Base-by-base conservation (phyloP, 2,797 vertebrate genomes). In the Darevskia mixta region DNA sequence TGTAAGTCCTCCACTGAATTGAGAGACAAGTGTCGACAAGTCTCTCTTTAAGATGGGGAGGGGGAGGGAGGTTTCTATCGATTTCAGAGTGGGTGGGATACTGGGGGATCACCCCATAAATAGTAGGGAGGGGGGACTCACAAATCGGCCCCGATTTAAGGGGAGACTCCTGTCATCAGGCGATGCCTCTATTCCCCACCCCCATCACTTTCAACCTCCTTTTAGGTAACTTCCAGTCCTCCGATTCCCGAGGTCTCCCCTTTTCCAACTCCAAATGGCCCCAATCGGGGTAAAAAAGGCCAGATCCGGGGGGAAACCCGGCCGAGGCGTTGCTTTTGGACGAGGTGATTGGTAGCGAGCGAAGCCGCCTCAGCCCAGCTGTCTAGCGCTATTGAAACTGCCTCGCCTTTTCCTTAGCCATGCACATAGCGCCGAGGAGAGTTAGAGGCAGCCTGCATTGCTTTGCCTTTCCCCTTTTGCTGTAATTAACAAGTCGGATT, bases 161-260 rank as follows among this genome's bases (percentile, higher is more conserved):
- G 93, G 94, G 94, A 95, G 90, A 92, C 92, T 94, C 92, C 91
- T 79, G 94, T 90, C 32, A 91, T 91, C 90, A 82, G 93, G 92
- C 93, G 94, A 91, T 92, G 93, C 92, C 91, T 92, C 82, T 93
- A 55, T 5, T 10, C 29, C 29, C 49, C 49, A 15, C 32, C 76
- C n/a, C 61, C 91, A 91, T 87, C 91, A 88, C 92, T 97, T 96
- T 93, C 95, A 96, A 90, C 95, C 95, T 89, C 89, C 94, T 96
- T 91, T 93, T 95, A 92, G 93, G 91, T 89, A 88, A 93, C 94
- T 95, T 95, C 89, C 94, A 92, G 87, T 86, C 91, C 91, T 64
- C 38, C 71, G 90, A 87, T 77, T 80, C 71, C 84, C 88, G 89
- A 32, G 88, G 81, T 92, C 92, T 64, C 77, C 89, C 93, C 91